Evolutionary conservation across 2,888 invertebrate species (phyloP).

Genomic region (Taenaris catops): DNA sequence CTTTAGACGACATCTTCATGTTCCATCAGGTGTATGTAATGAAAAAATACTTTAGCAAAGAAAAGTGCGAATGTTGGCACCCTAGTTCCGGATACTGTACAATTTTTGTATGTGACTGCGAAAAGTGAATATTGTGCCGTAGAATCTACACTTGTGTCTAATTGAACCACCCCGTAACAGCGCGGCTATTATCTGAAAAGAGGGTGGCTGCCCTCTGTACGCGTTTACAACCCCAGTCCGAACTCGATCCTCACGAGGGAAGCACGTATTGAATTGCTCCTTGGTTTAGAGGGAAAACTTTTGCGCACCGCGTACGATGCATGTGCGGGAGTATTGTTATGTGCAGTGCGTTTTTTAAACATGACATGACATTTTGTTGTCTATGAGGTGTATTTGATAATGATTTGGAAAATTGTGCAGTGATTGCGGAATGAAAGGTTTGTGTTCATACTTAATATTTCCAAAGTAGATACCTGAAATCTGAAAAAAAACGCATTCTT

Average conservation of each 20-base stretch:
- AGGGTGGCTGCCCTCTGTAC: conserved; percentile 15
- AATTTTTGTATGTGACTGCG: conserved; percentile 4
- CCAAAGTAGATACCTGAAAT: no score
- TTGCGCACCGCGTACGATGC: conserved; percentile 26
- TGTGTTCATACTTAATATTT: conserved; percentile 27
- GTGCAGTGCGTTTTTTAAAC: conserved; percentile 36
- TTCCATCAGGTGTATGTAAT: no score
- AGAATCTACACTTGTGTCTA: conserved; percentile 21
- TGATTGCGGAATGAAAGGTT: conserved; percentile 52
- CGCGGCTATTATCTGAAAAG: conserved; percentile 24
- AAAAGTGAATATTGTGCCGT: conserved; percentile 18
- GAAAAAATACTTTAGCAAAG: no score
- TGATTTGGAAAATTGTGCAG: conserved; percentile 31
- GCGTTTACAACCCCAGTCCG: conserved; percentile 36
- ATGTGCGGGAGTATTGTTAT: conserved; percentile 9
- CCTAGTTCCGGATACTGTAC: conserved; percentile 1
- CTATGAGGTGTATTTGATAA: conserved; percentile 17
- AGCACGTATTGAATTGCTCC: conserved; percentile 32
- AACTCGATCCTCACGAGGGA: conserved; percentile 31
- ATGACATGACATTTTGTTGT: conserved; percentile 11
- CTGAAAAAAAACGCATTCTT: no score
- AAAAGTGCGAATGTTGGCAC: no score
- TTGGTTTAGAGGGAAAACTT: conserved; percentile 60
- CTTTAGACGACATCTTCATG: no score
- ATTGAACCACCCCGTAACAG: conserved; percentile 26